Base-by-base conservation (phyloP, 2,888 invertebrate species). In the Antheraea yamamai region DNA sequence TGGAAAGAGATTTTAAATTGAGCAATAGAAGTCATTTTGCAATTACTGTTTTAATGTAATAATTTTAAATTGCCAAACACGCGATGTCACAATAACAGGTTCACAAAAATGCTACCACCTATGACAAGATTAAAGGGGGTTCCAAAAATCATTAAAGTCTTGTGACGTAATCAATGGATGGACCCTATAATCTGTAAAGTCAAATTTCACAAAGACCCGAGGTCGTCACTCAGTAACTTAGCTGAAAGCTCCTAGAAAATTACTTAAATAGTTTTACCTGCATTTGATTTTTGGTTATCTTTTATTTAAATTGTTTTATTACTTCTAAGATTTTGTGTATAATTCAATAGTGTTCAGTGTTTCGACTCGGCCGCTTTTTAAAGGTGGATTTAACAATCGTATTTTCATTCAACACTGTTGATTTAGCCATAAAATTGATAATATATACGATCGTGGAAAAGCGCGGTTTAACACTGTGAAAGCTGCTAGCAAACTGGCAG, bases 401-500 rank as follows among this genome's bases (percentile, higher is more conserved):
- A 78, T 78, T 78, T 78, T 26, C 73, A 66, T 12, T 58, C 30
- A 70, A 78, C 79, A 79, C 83, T 85, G 85, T 87, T 85, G 90
- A 85, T 87, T 85, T 87, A 85, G 87, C 87, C 88, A 85, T 87
- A 82, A 85, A 84, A 85, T 85, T 84, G 82, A 84, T 79, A 81
- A 84, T 84, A 78, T 82, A 89, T 88, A 87, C 86, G 86, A 88
- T 91, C 87, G 89, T 89, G 82, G 85, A 83, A 82, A 80, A 83
- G 82, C 83, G 85, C 84, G 86, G 79, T 81, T 86, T 87, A 88
- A 81, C 74, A 83, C 84, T 91, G 91, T 92, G 92, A 91, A 85
- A 89, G 83, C 90, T 94, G 94, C 94, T 92, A 94, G 94, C 81
- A 89, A 61, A 89, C 94, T 94, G 90, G 94, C 94, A 93, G 91